Evolutionary conservation across 2,113 vertebrate genomes (phyloP), one percentile per base, ranked within the genome.

Genomic region (Sorex araneus): DNA sequence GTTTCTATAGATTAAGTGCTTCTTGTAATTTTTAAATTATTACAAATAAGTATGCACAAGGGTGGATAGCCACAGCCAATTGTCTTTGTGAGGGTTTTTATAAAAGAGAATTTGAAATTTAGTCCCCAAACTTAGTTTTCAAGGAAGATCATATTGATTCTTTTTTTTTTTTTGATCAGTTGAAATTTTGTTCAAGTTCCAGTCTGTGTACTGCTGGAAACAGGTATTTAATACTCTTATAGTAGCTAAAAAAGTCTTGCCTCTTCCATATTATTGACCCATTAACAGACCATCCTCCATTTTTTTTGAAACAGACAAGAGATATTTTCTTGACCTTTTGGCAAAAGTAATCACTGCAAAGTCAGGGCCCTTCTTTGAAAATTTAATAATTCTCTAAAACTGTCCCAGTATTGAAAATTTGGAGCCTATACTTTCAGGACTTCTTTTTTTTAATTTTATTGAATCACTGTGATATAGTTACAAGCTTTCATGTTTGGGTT

Each of bases 371-470:
- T 15, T 54, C 54, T 54, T 54, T 54, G 54, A 2, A 54, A 54
- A 54, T 54, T 54, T 15, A 16, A 16, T 54, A 19, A 4, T 54
- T 54, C 54, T 86, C 81, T 80, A 71, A 84, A 76, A 28, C 6
- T 83, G 66, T 79, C 83, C 19, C n/a, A 60, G 18, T 66, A 32
- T 28, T 91, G 50, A 82, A 70, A 54, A 66, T 75, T 84, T 96
- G 66, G n/a, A 91, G 5, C 13, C 76, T 93, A 94, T 77, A 40
- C 40, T n/a, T n/a, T n/a, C n/a, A n/a, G n/a, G n/a, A n/a, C n/a
- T n/a, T n/a, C n/a, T n/a, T n/a, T n/a, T n/a, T n/a, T n/a, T n/a
- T n/a, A n/a, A n/a, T n/a, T n/a, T n/a, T n/a, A n/a, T n/a, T n/a
- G n/a, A n/a, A n/a, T n/a, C n/a, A n/a, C n/a, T n/a, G n/a, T n/a